Base-by-base conservation (phyloP, 2,113 vertebrate species). In the Neomonachus schauinslandi region DNA sequence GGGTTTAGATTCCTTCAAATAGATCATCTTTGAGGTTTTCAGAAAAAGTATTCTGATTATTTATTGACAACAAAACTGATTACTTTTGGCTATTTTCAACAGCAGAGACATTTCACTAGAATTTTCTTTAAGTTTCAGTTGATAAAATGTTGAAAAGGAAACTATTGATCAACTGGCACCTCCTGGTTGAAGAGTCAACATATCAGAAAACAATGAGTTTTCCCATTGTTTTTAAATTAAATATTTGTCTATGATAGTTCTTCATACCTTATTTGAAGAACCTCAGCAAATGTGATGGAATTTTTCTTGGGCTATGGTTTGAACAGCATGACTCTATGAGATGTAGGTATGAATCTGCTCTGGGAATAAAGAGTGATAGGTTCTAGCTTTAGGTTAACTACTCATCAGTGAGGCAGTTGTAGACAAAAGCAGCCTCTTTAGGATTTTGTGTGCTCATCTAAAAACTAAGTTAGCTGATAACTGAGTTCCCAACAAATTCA, bases 161-260 rank as follows among this genome's bases (percentile, higher is more conserved):
- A 31, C 10, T 89, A 4, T 51, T 21, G 3, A 46, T 46, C 18
- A 84, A 9, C 2, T 28, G 13, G 4, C 53, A 2, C 42, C 16
- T 19, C 15, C 16, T 15, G 8, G 15, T 39, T 88, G 33, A 22
- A 51, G 4, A 74, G 42, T 63, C 16, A 42, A 24, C 53, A 93
- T 53, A 95, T 94, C 81, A 36, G 46, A 83, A 88, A 95, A 86
- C 57, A 81, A 12, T 72, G 7, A 46, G 42, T 89, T 93, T 89
- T 71, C 36, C 5, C 19, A 81, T 28, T 46, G 11, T 22, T 63
- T 81, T 72, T 69, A 53, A 94, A 53, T 72, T 19, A 28, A 90
- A 36, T 61, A 0, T 74, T 91, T 19, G 72, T 67, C 14, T 26
- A 28, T 85, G 55, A 28, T 69, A 28, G 42, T 81, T 59, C 28